Evolutionary conservation across 2,888 invertebrate genomes (phyloP), one percentile per base, ranked within the genome.

Genomic region (Stenchaetothrips biformis): DNA sequence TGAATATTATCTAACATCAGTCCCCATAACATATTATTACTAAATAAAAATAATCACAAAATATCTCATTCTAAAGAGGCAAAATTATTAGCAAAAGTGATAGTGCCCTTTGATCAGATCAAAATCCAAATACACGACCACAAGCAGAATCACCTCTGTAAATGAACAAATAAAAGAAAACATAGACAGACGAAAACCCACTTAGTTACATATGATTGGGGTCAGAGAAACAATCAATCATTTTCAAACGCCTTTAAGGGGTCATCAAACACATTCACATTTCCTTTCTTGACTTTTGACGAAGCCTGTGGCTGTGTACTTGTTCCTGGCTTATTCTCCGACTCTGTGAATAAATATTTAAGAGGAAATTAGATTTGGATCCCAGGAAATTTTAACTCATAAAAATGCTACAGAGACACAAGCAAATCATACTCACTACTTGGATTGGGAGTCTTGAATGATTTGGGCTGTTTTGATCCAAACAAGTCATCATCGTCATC

Each of bases 401-500:
- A 25, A 9, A 2, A 37, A 37, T 37, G 4, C 37, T 2, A 37
- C 37, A 37, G 37, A 37, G 2, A 37, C 4, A 37, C 37, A 37
- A 4, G 37, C 1, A 37, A 37, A 37, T 37, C 4, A 37, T 37
- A 37, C 67, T 74, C 8, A n/a, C 25, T 74, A 25, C 25, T 74
- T 11, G 7, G 21, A 25, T 25, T 25, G 4, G 11, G 21, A 74
- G 67, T 11, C 7, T 21, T 74, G 0, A 11, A 11, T 25, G 67
- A 11, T 9, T 7, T 25, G 11, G 11, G 21, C 21, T 21, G 11
- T 74, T 74, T 74, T 74, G 67, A 74, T 25, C 67, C 67, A 25
- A 74, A 74, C 25, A 74, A 74, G 25, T 74, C 67, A 74, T 74
- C 67, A 74, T 74, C 67, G 7, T 74, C 67, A 8, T 74, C 67